Evolutionary conservation across 2,113 vertebrate genomes (phyloP).

Genomic region (Callopanchax toddi): DNA sequence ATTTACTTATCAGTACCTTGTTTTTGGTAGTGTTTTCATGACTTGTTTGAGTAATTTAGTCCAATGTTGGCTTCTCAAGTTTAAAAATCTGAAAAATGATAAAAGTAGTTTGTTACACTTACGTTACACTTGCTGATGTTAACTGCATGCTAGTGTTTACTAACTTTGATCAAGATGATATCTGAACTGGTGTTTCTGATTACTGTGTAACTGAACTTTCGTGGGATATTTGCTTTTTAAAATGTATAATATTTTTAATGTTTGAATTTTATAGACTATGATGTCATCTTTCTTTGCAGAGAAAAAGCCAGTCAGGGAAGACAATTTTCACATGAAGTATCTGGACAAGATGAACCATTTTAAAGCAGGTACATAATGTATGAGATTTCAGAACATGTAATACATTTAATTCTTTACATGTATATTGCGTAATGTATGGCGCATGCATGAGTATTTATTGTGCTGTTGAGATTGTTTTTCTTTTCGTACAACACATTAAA

Average conservation of each 20-base stretch:
- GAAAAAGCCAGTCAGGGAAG: constrained; percentile 22
- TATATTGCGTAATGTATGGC: constrained; percentile 11
- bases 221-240: neutral
- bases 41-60: neutral
- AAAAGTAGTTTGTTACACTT: neutral
- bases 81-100: too few species aligned
- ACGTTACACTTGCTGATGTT: neutral
- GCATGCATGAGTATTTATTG: constrained; percentile 16
- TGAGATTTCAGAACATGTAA: constrained; percentile 50
- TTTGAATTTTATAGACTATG: constrained; percentile 47
- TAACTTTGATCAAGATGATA: neutral
- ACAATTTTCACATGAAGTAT: constrained; percentile 34
- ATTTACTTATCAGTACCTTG: neutral
- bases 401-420: neutral
- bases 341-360: constrained; percentile 51
- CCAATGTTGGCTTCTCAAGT: too few species aligned
- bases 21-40: neutral
- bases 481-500: neutral
- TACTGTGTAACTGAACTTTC: neutral
- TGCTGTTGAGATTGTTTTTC: constrained; percentile 1
- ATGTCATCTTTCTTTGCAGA: constrained; percentile 59
- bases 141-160: neutral
- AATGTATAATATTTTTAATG: neutral
- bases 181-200: neutral
- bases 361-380: constrained; percentile 71